Evolutionary conservation across 2,888 invertebrate genomes (phyloP).

Genomic region (Microchrysa polita): DNA sequence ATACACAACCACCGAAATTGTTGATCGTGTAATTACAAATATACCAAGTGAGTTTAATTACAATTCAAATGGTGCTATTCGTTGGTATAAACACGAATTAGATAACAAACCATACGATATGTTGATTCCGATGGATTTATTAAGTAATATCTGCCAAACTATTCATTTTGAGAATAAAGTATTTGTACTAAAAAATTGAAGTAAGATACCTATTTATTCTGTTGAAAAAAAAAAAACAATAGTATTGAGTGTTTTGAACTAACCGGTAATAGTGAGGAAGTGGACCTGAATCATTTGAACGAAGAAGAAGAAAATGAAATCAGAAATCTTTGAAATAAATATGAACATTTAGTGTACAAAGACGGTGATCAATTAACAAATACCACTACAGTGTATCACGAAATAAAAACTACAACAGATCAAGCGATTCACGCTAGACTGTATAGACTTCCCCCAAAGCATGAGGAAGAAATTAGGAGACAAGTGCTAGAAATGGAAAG

Average conservation of each 20-base stretch:
- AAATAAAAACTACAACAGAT: constrained; percentile 45
- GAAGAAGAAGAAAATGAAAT: constrained; percentile 28
- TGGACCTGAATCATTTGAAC: neutral
- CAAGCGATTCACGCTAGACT: constrained; percentile 37
- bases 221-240: neutral
- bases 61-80: neutral
- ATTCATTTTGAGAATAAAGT: neutral
- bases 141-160: neutral
- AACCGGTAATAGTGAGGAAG: neutral
- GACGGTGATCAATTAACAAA: constrained; percentile 42
- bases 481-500: constrained; percentile 42
- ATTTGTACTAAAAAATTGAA: neutral
- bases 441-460: constrained; percentile 36
- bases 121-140: neutral
- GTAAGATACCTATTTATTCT: neutral
- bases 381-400: constrained; percentile 24
- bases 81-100: neutral
- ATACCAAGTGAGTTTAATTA: constrained; percentile 9
- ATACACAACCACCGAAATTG: constrained; percentile 5
- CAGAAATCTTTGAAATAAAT: constrained; percentile 19
- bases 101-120: constrained; percentile 10
- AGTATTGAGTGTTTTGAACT: neutral
- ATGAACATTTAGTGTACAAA: constrained; percentile 35
- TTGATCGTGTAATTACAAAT: neutral
- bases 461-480: constrained; percentile 37